These are phyloP conservation scores for Hemibagrus guttatus DNA, from an alignment of 2,797 vertebrate species.

Conservation along the genomic window DNA sequence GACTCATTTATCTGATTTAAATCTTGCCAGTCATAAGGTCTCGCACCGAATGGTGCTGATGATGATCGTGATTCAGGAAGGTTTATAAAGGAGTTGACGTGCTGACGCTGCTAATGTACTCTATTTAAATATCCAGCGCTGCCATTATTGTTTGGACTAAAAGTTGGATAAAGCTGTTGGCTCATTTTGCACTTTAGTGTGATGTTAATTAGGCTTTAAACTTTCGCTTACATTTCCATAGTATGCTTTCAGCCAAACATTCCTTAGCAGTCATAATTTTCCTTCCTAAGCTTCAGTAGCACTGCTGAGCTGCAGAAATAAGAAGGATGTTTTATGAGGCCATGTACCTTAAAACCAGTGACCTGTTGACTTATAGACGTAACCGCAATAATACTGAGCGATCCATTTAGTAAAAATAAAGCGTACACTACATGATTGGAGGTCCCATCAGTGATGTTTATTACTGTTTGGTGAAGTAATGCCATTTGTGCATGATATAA, in stretches of 20 bases:
- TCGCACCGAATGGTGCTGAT: background rate
- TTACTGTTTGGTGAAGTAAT: background rate
- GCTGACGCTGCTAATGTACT: background rate
- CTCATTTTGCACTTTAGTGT: background rate
- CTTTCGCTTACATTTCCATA: background rate
- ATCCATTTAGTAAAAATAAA: background rate
- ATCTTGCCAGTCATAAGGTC: too few relatives aligned
- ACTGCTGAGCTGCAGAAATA: background rate
- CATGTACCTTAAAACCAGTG: background rate
- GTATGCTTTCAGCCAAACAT: background rate
- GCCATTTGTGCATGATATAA: background rate
- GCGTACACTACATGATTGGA: background rate
- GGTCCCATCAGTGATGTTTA: background rate
- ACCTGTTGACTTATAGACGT: background rate
- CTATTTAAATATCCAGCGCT: background rate
- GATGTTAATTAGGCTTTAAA: background rate
- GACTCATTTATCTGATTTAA: background rate
- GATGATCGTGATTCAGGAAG: background rate
- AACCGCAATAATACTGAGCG: background rate
- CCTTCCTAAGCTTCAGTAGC: background rate
- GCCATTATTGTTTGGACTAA: background rate
- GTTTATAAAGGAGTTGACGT: background rate
- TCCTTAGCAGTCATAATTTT: background rate
- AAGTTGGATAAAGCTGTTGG: background rate
- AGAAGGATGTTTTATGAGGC: background rate